Evolutionary conservation across 2,113 vertebrate species (phyloP), one percentile per base, ranked within the genome.

Genomic region (Archilochus colubris): DNA sequence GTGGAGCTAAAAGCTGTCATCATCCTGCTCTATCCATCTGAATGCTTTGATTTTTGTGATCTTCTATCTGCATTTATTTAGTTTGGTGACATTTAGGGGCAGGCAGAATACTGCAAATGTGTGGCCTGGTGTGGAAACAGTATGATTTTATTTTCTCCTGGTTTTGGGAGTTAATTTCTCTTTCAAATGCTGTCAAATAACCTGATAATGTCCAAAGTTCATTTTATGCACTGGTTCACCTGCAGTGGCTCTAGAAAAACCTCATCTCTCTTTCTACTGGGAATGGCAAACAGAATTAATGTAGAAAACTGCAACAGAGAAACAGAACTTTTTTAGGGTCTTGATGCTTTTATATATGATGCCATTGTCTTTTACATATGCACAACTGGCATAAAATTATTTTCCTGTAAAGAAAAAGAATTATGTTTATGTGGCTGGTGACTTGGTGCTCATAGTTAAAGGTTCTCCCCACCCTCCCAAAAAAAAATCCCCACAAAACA

Each of bases 391-490:
- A 0, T 40, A 43, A 31, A 24, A 16, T 15, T 23, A 22, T 7
- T 30, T 58, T 73, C 28, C 12, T 55, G 4, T n/a, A n/a, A 30
- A 70, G 64, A 48, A 25, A 66, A 66, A 36, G 2, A 31, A n/a
- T 31, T 33, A 4, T 36, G 3, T 64, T 68, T 68, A 30, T 1
- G n/a, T n/a, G n/a, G n/a, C n/a, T n/a, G n/a, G 0, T 9, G 53
- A 73, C 38, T 50, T 13, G 28, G 15, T 54, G 70, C 25, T 79
- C 3, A 0, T 36, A 21, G 51, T 46, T 58, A 62, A 44, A 63
- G 31, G 8, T 57, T 31, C 61, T 72, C 38, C 55, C 3, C n/a
- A n/a, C 12, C 40, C 40, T 12, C 9, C 40, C 7, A 36, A 36
- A 36, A 12, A 61, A 27, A 31, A 46, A 46, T 27, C 14, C 7